Conservation (phyloP, 2,888 invertebrate species). For the Digitonthophagus gazella region DNA sequence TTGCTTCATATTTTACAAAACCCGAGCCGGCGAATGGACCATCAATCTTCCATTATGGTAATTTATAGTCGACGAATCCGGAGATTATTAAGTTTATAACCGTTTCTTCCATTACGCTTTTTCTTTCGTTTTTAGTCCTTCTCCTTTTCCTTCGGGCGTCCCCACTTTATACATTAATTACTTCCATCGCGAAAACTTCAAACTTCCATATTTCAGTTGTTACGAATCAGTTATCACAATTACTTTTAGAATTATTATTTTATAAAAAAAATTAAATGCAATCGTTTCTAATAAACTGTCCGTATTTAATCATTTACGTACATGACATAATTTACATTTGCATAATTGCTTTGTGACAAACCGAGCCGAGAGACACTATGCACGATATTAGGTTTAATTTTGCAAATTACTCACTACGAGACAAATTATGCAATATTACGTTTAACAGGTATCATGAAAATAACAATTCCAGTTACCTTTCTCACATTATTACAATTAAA, state of each 20-base stretch:
- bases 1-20: slow-evolving; percentile 14
- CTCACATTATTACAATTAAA: no score
- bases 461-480: no score
- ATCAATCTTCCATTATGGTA: slow-evolving; percentile 15
- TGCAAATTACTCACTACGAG: no score
- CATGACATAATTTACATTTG: no score
- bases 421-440: no score
- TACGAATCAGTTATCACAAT: neutral
- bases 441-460: no score
- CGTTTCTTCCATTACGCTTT: slow-evolving; percentile 10
- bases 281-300: no score
- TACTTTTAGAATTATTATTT: neutral
- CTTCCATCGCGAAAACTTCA: neutral
- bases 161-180: neutral
- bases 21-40: slow-evolving; percentile 10
- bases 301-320: no score
- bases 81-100: slow-evolving; percentile 14
- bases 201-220: neutral
- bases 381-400: no score
- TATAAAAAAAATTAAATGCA: neutral
- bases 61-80: slow-evolving; percentile 10
- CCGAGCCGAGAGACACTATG: no score
- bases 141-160: neutral
- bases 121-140: neutral
- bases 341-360: no score